Evolutionary conservation across 1,140 invertebrate species (phyloP), one percentile per base, ranked within the genome.

Genomic region (Ceratosolen fusciceps): DNA sequence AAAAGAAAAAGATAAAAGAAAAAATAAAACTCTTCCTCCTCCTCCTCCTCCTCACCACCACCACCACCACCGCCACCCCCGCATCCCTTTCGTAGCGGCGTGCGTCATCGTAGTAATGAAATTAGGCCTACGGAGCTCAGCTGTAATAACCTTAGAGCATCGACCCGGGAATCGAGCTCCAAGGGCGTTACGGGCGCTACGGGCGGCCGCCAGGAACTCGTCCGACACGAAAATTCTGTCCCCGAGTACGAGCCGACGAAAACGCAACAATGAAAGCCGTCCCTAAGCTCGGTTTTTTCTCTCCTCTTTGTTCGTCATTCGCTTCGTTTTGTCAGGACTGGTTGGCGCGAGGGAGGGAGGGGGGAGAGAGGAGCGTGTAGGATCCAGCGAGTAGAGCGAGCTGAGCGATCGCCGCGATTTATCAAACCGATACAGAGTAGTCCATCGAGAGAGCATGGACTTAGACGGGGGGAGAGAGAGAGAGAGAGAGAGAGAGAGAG

Each of bases 401-500:
- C 71, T 68, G 78, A 75, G 65, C 58, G 62, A 76, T 80, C 75
- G 73, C 58, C 37, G 49, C 83, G 65, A 80, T 79, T 83, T 83
- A 82, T 85, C 84, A 85, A 85, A 81, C 80, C 82, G 84, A 86
- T 87, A 83, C 72, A 68, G 21, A 68, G 31, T 71, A 54, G n/a
- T n/a, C n/a, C n/a, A n/a, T n/a, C n/a, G n/a, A n/a, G n/a, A n/a
- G n/a, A n/a, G n/a, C n/a, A n/a, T n/a, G n/a, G n/a, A n/a, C n/a
- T n/a, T n/a, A n/a, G 52, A 73, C 37, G 54, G 68, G 43, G 21
- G 8, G 19, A 65, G 14, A 8, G 60, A 65, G 26, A 74, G 37
- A 60, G 71, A 71, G 39, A 74, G 49, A 26, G n/a, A 60, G 4
- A 24, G n/a, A 52, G n/a, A 60, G n/a, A 54, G 52, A 54, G 71